These are phyloP conservation scores for Probaryconus sp. DNA, from an alignment of 1,140 invertebrate genomes.

Conservation along the genomic window DNA sequence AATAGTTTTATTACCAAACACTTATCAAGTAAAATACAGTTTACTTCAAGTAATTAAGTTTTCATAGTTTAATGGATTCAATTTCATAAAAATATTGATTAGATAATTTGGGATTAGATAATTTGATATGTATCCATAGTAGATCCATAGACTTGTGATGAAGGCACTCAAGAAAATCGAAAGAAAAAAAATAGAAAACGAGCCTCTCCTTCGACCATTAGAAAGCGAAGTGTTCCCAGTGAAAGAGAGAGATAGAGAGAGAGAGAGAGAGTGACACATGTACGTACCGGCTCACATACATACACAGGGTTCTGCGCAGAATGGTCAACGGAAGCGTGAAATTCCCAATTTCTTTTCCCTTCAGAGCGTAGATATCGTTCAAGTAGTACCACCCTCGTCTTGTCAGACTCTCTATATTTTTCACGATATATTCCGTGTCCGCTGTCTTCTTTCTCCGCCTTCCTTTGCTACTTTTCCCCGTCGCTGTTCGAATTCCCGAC, in stretches of 20 bases:
- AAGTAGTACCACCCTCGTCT: conserved; percentile 23
- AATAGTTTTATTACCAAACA: neutral
- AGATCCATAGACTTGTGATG: conserved; percentile 19
- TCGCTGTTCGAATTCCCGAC: neutral
- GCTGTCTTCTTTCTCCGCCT: neutral
- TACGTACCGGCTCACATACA: conserved; percentile 35
- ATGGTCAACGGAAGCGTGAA: conserved; percentile 76
- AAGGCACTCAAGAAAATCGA: conserved; percentile 36
- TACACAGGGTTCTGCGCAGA: conserved; percentile 37
- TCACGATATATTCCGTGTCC: conserved; percentile 12
- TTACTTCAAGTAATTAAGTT: too few relatives aligned
- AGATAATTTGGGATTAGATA: too few relatives aligned
- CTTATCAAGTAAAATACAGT: too few relatives aligned
- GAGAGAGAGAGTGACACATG: conserved; percentile 15
- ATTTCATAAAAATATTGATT: too few relatives aligned
- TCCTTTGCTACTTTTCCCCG: neutral
- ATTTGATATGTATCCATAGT: too few relatives aligned
- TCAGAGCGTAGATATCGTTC: conserved; percentile 64
- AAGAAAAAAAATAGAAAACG: too few relatives aligned
- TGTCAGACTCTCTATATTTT: conserved; percentile 31
- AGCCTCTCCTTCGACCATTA: conserved; percentile 58
- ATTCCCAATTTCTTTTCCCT: conserved; percentile 76
- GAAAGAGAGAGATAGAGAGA: too few relatives aligned
- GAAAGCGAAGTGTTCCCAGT: conserved; percentile 25
- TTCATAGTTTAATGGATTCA: too few relatives aligned